Conservation (phyloP, 2,888 invertebrate genomes). For the Protonemura montana region DNA sequence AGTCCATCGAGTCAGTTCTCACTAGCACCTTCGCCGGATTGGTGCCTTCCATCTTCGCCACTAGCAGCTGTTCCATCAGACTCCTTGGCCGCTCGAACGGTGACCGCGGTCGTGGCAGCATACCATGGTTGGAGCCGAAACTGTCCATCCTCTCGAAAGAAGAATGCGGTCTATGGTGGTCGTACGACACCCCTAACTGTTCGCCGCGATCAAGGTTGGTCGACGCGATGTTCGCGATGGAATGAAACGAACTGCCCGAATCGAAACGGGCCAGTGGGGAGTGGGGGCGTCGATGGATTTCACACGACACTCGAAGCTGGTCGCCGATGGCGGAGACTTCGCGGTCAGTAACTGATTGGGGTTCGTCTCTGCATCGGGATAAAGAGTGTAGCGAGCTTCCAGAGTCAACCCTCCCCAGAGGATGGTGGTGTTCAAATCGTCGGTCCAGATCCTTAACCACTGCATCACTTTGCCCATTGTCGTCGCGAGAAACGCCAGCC, state of each 20-base stretch:
- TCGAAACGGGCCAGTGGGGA: constrained; percentile 31
- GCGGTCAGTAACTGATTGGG: not conserved
- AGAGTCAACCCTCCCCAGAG: not conserved
- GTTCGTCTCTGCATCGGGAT: not conserved
- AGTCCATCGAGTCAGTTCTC: constrained; percentile 78
- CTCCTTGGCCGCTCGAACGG: constrained; percentile 67
- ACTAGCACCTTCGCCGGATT: constrained; percentile 61
- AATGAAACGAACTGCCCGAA: not conserved
- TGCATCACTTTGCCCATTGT: too few species aligned
- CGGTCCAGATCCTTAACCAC: not conserved
- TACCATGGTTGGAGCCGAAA: not conserved
- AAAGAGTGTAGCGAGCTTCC: not conserved
- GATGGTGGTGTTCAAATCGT: not conserved
- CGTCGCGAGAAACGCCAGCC: not conserved
- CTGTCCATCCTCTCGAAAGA: constrained; percentile 60
- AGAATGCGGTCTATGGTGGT: constrained; percentile 57
- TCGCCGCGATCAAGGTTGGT: not conserved
- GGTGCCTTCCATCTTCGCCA: constrained; percentile 78
- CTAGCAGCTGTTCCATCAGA: constrained; percentile 80
- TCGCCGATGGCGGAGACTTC: not conserved
- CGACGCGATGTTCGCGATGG: not conserved
- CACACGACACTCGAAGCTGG: not conserved
- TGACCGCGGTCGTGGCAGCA: constrained; percentile 31
- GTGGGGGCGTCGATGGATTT: not conserved
- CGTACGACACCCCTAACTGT: not conserved